Conservation (phyloP, 2,888 invertebrate species). For the Therioaphis trifolii region DNA sequence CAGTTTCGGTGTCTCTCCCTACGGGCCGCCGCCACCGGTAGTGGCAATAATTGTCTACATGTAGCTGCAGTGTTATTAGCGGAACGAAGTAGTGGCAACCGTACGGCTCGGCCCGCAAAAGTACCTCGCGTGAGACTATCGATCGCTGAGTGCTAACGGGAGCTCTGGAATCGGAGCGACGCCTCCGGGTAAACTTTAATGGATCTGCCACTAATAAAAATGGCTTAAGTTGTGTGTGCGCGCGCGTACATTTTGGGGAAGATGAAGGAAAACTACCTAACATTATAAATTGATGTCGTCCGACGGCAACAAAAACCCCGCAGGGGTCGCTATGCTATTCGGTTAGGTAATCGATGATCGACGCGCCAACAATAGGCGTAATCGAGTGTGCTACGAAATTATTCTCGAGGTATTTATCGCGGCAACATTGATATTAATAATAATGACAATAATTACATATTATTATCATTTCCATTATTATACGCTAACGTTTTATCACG, state of each 20-base stretch:
- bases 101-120: too few relatives aligned
- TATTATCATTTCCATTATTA: neutral
- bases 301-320: conserved; percentile 27
- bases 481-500: neutral
- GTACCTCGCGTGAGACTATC: neutral
- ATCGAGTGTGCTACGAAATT: conserved; percentile 31
- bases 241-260: neutral
- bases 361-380: conserved; percentile 6
- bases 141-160: conserved; percentile 41
- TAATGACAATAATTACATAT: neutral
- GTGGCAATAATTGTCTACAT: too few relatives aligned
- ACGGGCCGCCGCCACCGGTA: too few relatives aligned
- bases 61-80: too few relatives aligned
- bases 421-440: too few relatives aligned
- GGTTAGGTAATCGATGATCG: conserved; percentile 29
- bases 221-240: conserved; percentile 9
- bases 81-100: too few relatives aligned
- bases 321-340: conserved; percentile 18
- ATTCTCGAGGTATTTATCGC: conserved; percentile 3
- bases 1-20: too few relatives aligned
- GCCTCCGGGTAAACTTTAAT: conserved; percentile 38
- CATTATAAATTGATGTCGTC: conserved; percentile 34
- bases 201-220: conserved; percentile 46
- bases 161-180: conserved; percentile 24
- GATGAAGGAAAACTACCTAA: neutral